Evolutionary conservation across 2,113 vertebrate genomes (phyloP).

Genomic region (Herpetotheres cachinnans): DNA sequence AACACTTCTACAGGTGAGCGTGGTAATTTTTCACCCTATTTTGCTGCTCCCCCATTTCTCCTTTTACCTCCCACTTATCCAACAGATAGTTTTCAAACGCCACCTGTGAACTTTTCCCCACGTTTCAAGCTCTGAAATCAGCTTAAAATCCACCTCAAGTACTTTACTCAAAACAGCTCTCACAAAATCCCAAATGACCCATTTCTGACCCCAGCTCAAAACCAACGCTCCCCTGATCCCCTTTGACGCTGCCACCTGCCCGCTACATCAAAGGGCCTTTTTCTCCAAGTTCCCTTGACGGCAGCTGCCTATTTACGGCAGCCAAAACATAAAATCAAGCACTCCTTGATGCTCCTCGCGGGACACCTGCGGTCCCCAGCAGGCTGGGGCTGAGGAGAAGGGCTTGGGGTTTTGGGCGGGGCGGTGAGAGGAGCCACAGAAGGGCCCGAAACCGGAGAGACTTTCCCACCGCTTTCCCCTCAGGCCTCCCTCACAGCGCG

Average conservation of each 20-base stretch:
- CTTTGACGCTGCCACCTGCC: background rate
- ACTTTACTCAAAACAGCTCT: background rate
- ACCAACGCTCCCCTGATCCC: background rate
- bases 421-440: too few species aligned
- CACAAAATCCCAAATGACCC: background rate
- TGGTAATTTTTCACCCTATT: background rate
- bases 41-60: background rate
- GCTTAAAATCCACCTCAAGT: background rate
- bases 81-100: background rate
- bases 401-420: background rate
- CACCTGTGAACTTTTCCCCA: background rate
- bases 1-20: background rate
- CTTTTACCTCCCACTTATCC: background rate
- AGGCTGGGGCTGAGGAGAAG: background rate
- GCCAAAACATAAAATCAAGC: background rate
- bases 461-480: accelerated
- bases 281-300: background rate
- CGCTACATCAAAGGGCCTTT: background rate
- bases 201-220: background rate
- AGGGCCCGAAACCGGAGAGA: accelerated
- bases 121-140: background rate
- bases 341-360: background rate
- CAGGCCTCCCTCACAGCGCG: too few species aligned
- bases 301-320: background rate
- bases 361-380: background rate